Evolutionary conservation across 2,113 vertebrate genomes (phyloP), one percentile per base, ranked within the genome.

Genomic region (Sylvicapra grimmia): DNA sequence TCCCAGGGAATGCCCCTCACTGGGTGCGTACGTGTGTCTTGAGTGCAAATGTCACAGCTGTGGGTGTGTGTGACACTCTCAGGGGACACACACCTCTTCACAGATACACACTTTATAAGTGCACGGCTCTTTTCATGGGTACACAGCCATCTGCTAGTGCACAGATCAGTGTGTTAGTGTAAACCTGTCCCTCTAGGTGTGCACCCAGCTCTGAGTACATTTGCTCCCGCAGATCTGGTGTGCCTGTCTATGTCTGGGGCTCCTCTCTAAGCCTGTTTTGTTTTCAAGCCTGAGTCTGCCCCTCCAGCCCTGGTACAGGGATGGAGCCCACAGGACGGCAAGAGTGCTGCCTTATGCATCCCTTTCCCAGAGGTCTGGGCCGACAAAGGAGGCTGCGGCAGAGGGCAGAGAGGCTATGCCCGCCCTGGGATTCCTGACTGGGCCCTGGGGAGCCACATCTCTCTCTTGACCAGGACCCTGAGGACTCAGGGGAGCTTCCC

Each of bases 161-260:
- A 14, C 6, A 58, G 36, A 6, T 61, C 36, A 86, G 40, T 27
- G 21, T 49, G 65, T 68, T 75, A 6, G 44, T 33, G 25, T 51
- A 49, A 47, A 23, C 14, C 18, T 25, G 36, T 33, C 6, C 15
- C 29, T 79, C 56, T 40, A 33, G 18, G 51, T 27, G 33, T 87
- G n/a, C 40, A 21, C 25, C 14, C 54, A 23, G 12, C 47, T 44
- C 13, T 72, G 86, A 90, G 40, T n/a, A 1, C 0, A 2, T 25
- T 4, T 11, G 36, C 10, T 53, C 54, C 10, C 18, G 0, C 0
- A 31, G 40, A 19, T 87, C 72, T 40, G 87, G 21, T 10, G 12
- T 44, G 33, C 53, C 56, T 29, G 0, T 25, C 88, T 53, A 1
- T 5, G 51, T 33, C 54, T 68, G 53, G 6, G 47, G 54, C 1